These are phyloP conservation scores for Lerista edwardsae DNA, from an alignment of 2,797 vertebrate genomes.

Conservation along the genomic window DNA sequence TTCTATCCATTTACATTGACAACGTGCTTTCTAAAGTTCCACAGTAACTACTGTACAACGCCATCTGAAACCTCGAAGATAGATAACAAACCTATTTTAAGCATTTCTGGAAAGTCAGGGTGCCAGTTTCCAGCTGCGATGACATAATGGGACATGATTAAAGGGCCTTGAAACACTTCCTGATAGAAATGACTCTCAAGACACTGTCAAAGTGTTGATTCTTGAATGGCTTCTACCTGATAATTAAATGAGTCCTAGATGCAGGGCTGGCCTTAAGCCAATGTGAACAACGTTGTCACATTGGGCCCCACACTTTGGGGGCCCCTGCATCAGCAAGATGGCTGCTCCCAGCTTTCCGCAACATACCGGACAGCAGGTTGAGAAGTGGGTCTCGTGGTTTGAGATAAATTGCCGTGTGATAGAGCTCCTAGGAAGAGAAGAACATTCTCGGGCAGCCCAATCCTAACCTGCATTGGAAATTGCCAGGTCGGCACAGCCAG, in stretches of 20 bases:
- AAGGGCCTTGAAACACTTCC: not conserved
- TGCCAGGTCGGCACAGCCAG: too few species aligned
- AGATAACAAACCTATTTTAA: not conserved
- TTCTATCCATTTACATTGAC: not conserved
- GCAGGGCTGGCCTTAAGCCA: too few species aligned
- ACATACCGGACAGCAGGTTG: too few species aligned
- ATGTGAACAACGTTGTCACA: too few species aligned
- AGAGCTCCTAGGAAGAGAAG: too few species aligned
- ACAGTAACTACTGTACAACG: not conserved
- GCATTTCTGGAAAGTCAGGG: not conserved
- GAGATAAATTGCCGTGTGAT: too few species aligned
- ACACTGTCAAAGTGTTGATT: not conserved
- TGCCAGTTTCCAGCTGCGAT: not conserved
- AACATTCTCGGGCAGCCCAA: too few species aligned
- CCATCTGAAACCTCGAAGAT: not conserved
- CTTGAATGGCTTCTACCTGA: not conserved
- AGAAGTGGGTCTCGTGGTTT: too few species aligned
- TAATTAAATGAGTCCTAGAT: not conserved
- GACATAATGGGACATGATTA: slow-evolving; percentile 5
- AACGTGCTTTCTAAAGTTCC: not conserved
- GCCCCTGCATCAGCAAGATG: too few species aligned
- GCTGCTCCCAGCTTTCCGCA: too few species aligned
- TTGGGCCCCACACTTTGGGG: too few species aligned
- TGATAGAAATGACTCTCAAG: not conserved
- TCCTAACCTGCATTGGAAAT: too few species aligned